Percentiles rank a stretch among this genome's conserved stretches.
These are phyloP conservation scores for Apantesis nais DNA, from an alignment of 2,888 invertebrate species.

Conservation along the genomic window DNA sequence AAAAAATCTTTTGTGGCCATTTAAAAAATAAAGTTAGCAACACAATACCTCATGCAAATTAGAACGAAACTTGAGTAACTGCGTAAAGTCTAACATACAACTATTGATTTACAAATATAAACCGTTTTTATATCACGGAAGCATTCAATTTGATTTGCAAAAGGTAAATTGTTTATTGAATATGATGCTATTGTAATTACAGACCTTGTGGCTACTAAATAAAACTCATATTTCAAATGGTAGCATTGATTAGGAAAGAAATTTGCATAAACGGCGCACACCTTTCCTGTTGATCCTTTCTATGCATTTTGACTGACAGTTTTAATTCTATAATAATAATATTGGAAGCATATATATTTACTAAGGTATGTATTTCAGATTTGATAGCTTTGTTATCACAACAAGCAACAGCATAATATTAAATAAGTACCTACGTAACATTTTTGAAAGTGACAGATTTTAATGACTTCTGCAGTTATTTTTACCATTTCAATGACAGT, in stretches of 20 bases:
- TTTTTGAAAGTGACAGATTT: not conserved
- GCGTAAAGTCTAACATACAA: constrained; percentile 49
- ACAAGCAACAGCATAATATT: not conserved
- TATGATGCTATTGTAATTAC: constrained; percentile 25
- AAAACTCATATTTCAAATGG: constrained; percentile 48
- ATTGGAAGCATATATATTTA: constrained; percentile 36
- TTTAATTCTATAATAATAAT: constrained; percentile 60
- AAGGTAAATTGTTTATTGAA: constrained; percentile 65
- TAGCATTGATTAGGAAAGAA: constrained; percentile 54
- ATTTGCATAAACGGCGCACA: constrained; percentile 82
- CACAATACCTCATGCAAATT: constrained; percentile 84
- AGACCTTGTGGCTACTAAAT: constrained; percentile 34
- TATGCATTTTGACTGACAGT: constrained; percentile 82
- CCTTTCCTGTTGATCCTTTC: constrained; percentile 80
- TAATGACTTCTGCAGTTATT: too few species aligned
- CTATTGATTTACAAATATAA: constrained; percentile 47
- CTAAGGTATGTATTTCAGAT: constrained; percentile 31
- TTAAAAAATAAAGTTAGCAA: constrained; percentile 80
- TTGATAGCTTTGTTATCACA: not conserved
- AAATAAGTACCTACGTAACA: not conserved
- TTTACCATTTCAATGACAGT: too few species aligned
- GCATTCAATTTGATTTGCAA: constrained; percentile 56
- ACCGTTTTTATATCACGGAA: constrained; percentile 53
- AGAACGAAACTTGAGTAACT: constrained; percentile 56
- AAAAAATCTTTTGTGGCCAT: constrained; percentile 84